Conservation (phyloP, 2,888 invertebrate species). For the Nowickia ferox region DNA sequence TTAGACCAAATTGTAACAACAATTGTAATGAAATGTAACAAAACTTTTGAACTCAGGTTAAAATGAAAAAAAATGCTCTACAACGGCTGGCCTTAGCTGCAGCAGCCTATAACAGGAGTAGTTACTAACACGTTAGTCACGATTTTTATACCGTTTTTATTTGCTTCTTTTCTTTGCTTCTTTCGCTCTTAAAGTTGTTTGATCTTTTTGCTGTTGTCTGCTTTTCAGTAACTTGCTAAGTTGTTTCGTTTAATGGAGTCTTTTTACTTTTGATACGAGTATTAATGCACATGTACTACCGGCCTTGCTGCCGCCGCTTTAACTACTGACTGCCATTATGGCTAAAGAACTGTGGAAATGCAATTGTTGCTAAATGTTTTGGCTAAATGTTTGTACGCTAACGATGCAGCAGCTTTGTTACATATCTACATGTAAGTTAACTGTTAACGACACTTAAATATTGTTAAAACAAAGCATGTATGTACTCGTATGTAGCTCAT, state of each 20-base stretch:
- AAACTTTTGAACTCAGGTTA: slow-evolving; percentile 59
- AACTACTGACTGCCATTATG: slow-evolving; percentile 25
- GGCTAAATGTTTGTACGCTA: slow-evolving; percentile 24
- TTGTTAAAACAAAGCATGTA: neutral
- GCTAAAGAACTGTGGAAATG: slow-evolving; percentile 40
- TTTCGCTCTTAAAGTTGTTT: slow-evolving; percentile 12
- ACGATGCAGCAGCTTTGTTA: slow-evolving; percentile 31
- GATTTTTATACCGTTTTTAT: slow-evolving; percentile 65
- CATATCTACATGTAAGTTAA: slow-evolving; percentile 48
- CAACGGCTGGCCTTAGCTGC: slow-evolving; percentile 34
- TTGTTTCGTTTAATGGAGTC: slow-evolving; percentile 18
- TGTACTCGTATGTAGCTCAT: neutral
- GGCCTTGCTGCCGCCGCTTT: slow-evolving; percentile 1
- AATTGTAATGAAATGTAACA: slow-evolving; percentile 68
- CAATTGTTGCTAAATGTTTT: slow-evolving; percentile 61
- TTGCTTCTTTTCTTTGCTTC: neutral
- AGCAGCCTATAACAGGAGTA: slow-evolving; percentile 29
- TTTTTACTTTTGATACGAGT: slow-evolving; percentile 27
- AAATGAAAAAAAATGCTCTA: slow-evolving; percentile 1
- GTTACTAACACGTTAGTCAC: slow-evolving; percentile 71
- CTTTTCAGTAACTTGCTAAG: slow-evolving; percentile 43
- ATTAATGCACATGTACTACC: slow-evolving; percentile 27
- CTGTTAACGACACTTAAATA: slow-evolving; percentile 48
- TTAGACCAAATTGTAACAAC: slow-evolving; percentile 50
- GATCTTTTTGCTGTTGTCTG: slow-evolving; percentile 28